Percentiles rank a stretch among this genome's conserved stretches.
Evolutionary conservation across 2,797 vertebrate genomes (phyloP).

Genomic region (Girardinus metallicus): DNA sequence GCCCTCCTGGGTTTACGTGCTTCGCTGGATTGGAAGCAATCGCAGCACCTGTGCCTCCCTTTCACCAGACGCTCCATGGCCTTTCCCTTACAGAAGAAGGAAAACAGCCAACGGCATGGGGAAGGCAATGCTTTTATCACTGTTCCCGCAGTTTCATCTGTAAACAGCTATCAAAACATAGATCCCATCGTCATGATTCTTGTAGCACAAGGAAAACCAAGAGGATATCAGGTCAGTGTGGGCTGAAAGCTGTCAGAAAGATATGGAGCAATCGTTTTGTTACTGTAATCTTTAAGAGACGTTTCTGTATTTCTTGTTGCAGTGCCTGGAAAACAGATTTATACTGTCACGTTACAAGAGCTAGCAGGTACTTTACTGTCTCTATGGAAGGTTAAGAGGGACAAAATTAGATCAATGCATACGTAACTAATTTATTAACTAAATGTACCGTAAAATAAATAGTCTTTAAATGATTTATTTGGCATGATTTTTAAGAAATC

Average conservation of each 20-base stretch:
- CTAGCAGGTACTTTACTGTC: background rate
- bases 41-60: conserved; percentile 60
- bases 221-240: background rate
- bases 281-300: background rate
- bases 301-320: background rate
- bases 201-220: conserved; percentile 2
- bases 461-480: no score
- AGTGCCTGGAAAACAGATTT: background rate
- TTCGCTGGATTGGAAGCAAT: conserved; percentile 57
- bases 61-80: conserved; percentile 11
- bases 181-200: conserved; percentile 29
- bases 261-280: conserved; percentile 1
- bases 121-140: conserved; percentile 35
- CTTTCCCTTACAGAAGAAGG: conserved; percentile 29
- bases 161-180: conserved; percentile 50
- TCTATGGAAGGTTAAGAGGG: background rate
- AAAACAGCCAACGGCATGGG: conserved; percentile 38
- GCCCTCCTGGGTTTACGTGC: conserved; percentile 50
- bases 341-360: background rate
- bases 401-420: background rate
- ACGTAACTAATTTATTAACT: background rate
- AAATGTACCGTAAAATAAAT: background rate
- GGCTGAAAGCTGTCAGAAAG: conserved; percentile 20
- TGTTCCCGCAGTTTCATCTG: conserved; percentile 14
- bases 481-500: background rate